Evolutionary conservation across 2,113 vertebrate genomes (phyloP), one percentile per base, ranked within the genome.

Genomic region (Microtus oregoni): DNA sequence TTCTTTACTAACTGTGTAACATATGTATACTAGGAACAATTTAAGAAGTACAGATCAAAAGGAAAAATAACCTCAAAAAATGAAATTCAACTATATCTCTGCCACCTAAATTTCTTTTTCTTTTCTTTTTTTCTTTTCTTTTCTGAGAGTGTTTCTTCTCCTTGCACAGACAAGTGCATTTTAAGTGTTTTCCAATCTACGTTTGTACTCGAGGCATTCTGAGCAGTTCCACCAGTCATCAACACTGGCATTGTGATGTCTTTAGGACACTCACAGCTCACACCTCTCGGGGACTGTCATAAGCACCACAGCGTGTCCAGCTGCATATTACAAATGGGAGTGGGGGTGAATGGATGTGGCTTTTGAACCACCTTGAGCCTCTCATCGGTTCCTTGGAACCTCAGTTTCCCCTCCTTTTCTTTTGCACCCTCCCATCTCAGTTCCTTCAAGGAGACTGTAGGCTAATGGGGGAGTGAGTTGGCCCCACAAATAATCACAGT

Each of bases 131-230:
- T 47, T 41, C 41, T 4, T 47, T 47, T 85, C 70, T n/a, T 77
- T 73, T 61, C 50, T 65, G 61, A 8, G 30, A 20, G 20, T 28
- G 4, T 86, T 91, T 94, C 82, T n/a, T 35, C 32, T 35, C 20
- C 75, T 73, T 20, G 41, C 22, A 89, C 35, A 68, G n/a, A 32
- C 26, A 68, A 50, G 61, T 41, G 67, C 41, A 94, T 73, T 86
- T 92, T 77, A 47, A 89, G 79, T 75, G 11, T 55, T 95, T 92
- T 67, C 65, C 38, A 55, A 86, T 86, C 13, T 77, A 76, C n/a
- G 26, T 61, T 91, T 96, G 92, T 30, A 89, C 24, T 61, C 35
- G n/a, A 58, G 41, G 3, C 75, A 89, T 81, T 72, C 61, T 92
- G 55, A 94, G 52, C 17, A 70, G 44, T 52, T 89, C 92, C 38